phyloP scores from a whole-genome alignment of 2,113 vertebrate species.

The Chelonoidis abingdonii region DNA sequence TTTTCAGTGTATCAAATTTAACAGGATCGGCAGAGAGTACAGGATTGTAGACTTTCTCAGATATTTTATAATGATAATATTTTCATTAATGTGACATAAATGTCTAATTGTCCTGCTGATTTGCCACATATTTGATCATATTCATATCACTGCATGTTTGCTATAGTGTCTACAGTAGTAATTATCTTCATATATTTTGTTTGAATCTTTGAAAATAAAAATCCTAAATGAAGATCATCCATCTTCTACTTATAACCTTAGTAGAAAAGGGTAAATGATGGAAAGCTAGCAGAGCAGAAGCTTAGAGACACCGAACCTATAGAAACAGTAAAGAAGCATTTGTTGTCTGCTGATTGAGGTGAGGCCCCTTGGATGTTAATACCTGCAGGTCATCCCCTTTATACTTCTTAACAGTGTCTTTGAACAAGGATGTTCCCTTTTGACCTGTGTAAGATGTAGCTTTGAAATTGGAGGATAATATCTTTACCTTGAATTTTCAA shows the following conservation, averaged over 20 bases:
- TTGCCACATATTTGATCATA: rapidly evolving
- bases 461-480: background rate
- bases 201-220: background rate
- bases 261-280: background rate
- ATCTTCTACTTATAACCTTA: background rate
- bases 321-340: background rate
- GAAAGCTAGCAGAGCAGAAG: background rate
- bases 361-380: background rate
- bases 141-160: background rate
- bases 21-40: background rate
- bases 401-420: background rate
- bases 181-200: background rate
- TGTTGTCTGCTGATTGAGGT: background rate
- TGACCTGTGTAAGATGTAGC: background rate
- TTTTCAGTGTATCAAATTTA: constrained; percentile 37
- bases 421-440: background rate
- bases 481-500: background rate
- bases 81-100: constrained; percentile 28
- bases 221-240: background rate
- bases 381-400: background rate
- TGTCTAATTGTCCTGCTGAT: constrained; percentile 1
- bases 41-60: background rate
- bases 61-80: constrained; percentile 12
- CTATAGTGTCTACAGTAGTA: background rate
- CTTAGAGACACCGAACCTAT: background rate